A percentile compares a stretch with the other conserved stretches of the same genome.
Conservation (phyloP, 2,113 vertebrate species). For the Rhinogobius similis region DNA sequence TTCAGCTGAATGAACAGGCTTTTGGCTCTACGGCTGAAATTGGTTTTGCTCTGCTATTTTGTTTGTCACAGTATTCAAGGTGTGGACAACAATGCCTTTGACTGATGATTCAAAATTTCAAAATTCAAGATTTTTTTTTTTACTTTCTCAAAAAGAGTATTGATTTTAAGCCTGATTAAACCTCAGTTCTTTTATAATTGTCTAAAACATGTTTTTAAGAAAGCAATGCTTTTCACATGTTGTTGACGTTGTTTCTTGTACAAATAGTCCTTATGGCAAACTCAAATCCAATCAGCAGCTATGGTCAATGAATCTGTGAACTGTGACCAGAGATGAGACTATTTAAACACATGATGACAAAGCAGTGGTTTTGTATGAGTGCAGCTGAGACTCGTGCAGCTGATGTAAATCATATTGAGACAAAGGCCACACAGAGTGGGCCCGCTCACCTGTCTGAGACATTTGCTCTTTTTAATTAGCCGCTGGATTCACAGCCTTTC, state of each 20-base stretch:
- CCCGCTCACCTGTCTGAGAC: slow-evolving; percentile 45
- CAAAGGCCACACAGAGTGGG: slow-evolving; percentile 28
- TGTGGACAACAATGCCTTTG: slow-evolving; percentile 9
- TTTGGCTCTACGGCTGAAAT: slow-evolving; percentile 74
- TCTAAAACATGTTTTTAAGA: neutral
- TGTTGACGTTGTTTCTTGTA: neutral
- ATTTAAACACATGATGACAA: neutral
- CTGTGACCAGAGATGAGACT: neutral
- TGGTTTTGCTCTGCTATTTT: slow-evolving; percentile 64
- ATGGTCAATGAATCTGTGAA: neutral
- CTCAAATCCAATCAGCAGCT: neutral
- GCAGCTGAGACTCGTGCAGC: neutral
- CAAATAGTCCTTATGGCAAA: neutral
- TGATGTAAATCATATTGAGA: slow-evolving; percentile 14
- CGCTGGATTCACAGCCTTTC: slow-evolving; percentile 61
- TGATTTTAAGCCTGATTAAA: neutral
- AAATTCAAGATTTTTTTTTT: neutral
- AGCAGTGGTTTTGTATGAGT: neutral
- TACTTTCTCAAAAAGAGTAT: neutral
- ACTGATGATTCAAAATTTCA: neutral
- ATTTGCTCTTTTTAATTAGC: slow-evolving; percentile 58
- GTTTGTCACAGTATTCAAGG: slow-evolving; percentile 46
- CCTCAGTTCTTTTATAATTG: neutral
- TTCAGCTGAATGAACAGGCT: slow-evolving; percentile 74
- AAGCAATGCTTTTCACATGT: neutral